These are phyloP conservation scores for Ormyrus rosae DNA, from an alignment of 2,888 invertebrate species.

Conservation along the genomic window DNA sequence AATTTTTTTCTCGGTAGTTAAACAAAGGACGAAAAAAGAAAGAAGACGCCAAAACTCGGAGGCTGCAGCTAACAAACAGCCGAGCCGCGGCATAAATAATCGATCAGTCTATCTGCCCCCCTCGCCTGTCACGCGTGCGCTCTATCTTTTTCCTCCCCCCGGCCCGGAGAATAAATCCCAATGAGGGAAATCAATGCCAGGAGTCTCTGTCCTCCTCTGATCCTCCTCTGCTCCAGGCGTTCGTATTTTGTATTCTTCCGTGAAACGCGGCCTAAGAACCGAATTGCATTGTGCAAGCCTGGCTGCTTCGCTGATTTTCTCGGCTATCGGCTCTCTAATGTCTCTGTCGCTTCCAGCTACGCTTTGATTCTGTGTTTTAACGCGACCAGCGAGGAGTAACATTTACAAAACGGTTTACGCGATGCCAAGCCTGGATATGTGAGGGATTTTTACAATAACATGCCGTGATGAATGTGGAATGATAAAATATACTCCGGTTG, in stretches of 20 bases:
- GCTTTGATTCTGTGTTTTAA: too few species aligned
- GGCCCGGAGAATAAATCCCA: conserved; percentile 40
- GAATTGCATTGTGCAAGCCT: conserved; percentile 33
- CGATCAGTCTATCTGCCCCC: conserved; percentile 2
- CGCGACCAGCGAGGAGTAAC: too few species aligned
- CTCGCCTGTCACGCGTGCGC: too few species aligned
- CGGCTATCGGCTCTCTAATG: background rate
- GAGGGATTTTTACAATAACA: too few species aligned
- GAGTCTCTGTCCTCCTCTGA: background rate
- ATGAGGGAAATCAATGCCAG: conserved; percentile 48
- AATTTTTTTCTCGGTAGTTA: too few species aligned
- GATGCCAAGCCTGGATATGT: too few species aligned
- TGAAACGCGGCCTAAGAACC: background rate
- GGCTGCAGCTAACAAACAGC: conserved; percentile 3
- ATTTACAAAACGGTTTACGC: too few species aligned
- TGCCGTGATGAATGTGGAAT: too few species aligned
- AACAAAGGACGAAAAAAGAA: too few species aligned
- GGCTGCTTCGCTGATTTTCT: conserved; percentile 25
- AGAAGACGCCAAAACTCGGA: background rate
- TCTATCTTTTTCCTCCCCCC: conserved; percentile 7
- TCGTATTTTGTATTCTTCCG: background rate
- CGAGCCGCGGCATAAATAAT: conserved; percentile 36
- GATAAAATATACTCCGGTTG: too few species aligned
- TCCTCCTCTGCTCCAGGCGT: background rate
- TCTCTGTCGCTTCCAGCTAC: too few species aligned